These are phyloP conservation scores for Varanus salvator DNA, from an alignment of 2,113 vertebrate genomes.

Conservation along the genomic window DNA sequence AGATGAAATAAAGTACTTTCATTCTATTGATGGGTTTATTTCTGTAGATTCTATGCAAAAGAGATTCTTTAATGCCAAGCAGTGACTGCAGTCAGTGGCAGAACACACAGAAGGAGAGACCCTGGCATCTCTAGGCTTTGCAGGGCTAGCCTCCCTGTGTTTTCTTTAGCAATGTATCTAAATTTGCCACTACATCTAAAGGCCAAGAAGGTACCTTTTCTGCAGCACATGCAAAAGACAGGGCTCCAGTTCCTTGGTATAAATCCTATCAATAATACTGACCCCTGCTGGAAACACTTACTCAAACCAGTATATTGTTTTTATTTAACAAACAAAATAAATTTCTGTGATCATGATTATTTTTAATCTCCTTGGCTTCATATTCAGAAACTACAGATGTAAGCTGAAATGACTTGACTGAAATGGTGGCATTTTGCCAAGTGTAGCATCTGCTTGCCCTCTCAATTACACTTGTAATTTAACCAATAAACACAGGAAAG, in stretches of 20 bases:
- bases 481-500: background rate
- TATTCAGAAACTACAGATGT: background rate
- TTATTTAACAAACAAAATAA: background rate
- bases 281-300: conserved; percentile 29
- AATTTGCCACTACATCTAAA: conserved; percentile 55
- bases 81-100: background rate
- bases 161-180: conserved; percentile 31
- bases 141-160: background rate
- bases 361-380: background rate
- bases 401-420: background rate
- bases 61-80: background rate
- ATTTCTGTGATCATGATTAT: background rate
- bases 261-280: background rate
- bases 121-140: background rate
- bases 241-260: conserved; percentile 45
- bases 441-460: background rate
- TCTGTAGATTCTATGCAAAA: background rate
- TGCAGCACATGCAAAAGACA: conserved; percentile 40
- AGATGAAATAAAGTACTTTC: background rate
- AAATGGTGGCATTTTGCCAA: background rate
- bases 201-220: conserved; percentile 45
- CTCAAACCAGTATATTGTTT: conserved; percentile 19
- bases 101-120: no score
- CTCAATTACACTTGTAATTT: background rate
- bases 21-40: background rate